Percentiles rank a stretch among this genome's conserved stretches.
Conservation (phyloP, 1,140 invertebrate species). For the Drosophila bifasciata region DNA sequence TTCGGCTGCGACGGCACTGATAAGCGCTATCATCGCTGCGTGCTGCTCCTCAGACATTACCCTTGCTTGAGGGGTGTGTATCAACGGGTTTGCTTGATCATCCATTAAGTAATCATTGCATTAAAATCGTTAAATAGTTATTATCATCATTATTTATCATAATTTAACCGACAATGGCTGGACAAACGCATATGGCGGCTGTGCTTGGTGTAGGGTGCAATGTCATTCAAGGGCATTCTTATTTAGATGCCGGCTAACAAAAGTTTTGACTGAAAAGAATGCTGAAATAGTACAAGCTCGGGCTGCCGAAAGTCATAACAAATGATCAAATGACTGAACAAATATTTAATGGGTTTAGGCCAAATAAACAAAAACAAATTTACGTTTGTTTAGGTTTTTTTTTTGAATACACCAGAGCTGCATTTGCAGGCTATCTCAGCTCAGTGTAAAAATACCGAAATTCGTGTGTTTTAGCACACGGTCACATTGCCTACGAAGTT, state of each 20-base stretch:
- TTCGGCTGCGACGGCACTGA: conserved; percentile 49
- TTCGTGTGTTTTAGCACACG: background rate
- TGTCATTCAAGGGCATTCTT: conserved; percentile 76
- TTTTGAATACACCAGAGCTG: conserved; percentile 11
- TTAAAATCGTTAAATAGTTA: background rate
- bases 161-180: background rate
- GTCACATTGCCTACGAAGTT: conserved; percentile 36
- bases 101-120: background rate
- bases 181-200: background rate
- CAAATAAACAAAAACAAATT: background rate
- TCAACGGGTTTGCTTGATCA: background rate
- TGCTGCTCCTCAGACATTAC: conserved; percentile 9
- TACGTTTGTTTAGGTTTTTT: conserved; percentile 45
- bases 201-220: conserved; percentile 64
- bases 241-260: conserved; percentile 46
- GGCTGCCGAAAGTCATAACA: background rate
- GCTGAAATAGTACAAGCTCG: background rate
- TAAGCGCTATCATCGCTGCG: conserved; percentile 60
- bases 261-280: conserved; percentile 7
- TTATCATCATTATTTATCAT: conserved; percentile 4
- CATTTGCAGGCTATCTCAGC: background rate
- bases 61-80: conserved; percentile 16
- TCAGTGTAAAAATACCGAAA: too few species aligned
- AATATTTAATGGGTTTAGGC: background rate
- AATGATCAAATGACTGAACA: conserved; percentile 2